Percentiles rank a stretch among this genome's conserved stretches.
phyloP scores from a whole-genome alignment of 2,888 invertebrate species.

The Bugulina stolonifera region DNA sequence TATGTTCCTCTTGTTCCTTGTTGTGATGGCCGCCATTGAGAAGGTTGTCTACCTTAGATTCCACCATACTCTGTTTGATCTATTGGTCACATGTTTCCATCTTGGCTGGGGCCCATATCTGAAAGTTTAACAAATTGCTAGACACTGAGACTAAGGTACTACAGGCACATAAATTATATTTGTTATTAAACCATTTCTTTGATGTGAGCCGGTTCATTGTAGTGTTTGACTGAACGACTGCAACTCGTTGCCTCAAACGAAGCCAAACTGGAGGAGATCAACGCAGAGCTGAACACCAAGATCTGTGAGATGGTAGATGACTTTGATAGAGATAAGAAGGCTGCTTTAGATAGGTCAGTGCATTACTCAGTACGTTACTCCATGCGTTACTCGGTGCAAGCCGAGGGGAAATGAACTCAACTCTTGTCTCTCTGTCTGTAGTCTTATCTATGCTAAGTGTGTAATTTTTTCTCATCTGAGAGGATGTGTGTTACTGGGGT shows the following conservation, averaged over 20 bases:
- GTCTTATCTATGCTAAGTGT: too few species aligned
- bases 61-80: neutral
- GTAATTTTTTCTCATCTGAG: too few species aligned
- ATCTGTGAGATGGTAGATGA: conserved; percentile 45
- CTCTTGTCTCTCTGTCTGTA: too few species aligned
- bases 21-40: too few species aligned
- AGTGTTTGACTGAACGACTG: conserved; percentile 35
- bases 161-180: neutral
- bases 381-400: too few species aligned
- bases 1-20: too few species aligned
- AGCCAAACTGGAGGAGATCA: conserved; percentile 40
- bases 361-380: too few species aligned
- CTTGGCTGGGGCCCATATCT: neutral
- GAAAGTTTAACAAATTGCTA: neutral
- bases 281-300: conserved; percentile 42
- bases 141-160: neutral
- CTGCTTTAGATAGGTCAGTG: conserved; percentile 40
- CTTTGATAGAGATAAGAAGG: conserved; percentile 42
- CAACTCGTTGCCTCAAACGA: conserved; percentile 41
- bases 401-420: too few species aligned
- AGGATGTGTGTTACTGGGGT: too few species aligned
- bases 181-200: neutral
- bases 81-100: neutral
- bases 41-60: too few species aligned
- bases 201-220: neutral